Evolutionary conservation across 2,888 invertebrate genomes (phyloP).

Genomic region (Seira musarum): DNA sequence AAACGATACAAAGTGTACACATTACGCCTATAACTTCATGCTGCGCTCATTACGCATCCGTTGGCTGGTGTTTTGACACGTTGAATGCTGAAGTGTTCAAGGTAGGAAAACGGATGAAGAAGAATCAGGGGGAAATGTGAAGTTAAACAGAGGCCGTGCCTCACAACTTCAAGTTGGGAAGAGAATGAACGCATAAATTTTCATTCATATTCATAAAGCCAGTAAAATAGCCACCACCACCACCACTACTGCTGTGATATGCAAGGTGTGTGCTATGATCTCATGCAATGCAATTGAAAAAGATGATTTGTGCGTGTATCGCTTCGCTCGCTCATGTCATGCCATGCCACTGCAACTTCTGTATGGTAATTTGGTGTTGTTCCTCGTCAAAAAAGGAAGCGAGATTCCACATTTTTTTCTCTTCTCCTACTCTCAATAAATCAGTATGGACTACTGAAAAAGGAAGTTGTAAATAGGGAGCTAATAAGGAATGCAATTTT

Average conservation of each 20-base stretch:
- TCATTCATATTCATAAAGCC: background rate
- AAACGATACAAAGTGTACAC: background rate
- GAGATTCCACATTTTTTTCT: background rate
- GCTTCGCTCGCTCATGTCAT: background rate
- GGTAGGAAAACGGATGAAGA: background rate
- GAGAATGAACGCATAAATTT: constrained; percentile 9
- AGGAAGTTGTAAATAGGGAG: constrained; percentile 10
- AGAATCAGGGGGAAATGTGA: constrained; percentile 1
- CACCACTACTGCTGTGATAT: background rate
- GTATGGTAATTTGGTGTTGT: constrained; percentile 4
- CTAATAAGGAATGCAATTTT: constrained; percentile 14
- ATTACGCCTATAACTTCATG: constrained; percentile 26
- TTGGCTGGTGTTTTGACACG: constrained; percentile 43
- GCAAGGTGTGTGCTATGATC: background rate
- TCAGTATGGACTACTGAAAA: constrained; percentile 15
- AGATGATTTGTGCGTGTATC: constrained; percentile 11
- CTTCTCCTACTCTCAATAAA: background rate
- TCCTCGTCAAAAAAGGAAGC: constrained; percentile 3
- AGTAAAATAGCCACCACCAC: background rate
- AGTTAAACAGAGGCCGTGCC: background rate
- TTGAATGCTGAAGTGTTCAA: constrained; percentile 10
- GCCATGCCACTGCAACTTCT: background rate
- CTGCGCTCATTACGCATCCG: background rate
- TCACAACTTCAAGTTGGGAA: background rate
- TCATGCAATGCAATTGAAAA: background rate